Percentiles rank a stretch among this genome's conserved stretches.
Conservation (phyloP, 2,113 vertebrate species). For the Paedocypris sp. region DNA sequence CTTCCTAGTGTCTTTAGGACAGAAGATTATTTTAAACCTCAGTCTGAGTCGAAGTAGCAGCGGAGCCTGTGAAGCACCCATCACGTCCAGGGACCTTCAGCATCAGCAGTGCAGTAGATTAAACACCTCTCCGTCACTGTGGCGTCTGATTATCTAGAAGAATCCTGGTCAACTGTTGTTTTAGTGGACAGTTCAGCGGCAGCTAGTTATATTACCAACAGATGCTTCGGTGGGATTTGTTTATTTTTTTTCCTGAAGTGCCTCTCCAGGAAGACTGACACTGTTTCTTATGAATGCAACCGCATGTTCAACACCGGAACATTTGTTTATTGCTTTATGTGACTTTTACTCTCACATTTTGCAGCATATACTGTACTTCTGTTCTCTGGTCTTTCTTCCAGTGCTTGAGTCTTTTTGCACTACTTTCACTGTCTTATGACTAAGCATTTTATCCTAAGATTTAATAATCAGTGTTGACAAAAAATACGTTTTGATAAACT, state of each 20-base stretch:
- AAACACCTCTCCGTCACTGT: conserved; percentile 5
- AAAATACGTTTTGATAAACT: neutral
- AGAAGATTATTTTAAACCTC: conserved; percentile 78
- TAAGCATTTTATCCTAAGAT: neutral
- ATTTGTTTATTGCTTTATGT: conserved; percentile 1
- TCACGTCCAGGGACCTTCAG: neutral
- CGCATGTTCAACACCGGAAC: neutral
- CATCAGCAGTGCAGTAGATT: conserved; percentile 4
- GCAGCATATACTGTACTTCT: neutral
- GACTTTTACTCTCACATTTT: conserved; percentile 19
- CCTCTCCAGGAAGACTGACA: conserved; percentile 22
- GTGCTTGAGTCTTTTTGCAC: conserved; percentile 19
- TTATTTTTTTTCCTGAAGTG: conserved; percentile 28
- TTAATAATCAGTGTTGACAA: neutral
- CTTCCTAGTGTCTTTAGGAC: conserved; percentile 78
- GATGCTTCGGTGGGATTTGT: conserved; percentile 12
- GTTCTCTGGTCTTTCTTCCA: neutral
- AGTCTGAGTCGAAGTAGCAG: conserved; percentile 42
- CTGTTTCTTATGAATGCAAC: neutral
- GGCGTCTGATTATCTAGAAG: neutral
- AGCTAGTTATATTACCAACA: conserved; percentile 34
- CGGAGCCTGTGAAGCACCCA: neutral
- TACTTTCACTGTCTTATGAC: conserved; percentile 4
- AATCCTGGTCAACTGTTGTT: conserved; percentile 22
- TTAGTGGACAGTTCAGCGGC: conserved; percentile 30